These are phyloP conservation scores for Sciurus vulgaris DNA, from an alignment of 2,797 vertebrate species.

Conservation along the genomic window DNA sequence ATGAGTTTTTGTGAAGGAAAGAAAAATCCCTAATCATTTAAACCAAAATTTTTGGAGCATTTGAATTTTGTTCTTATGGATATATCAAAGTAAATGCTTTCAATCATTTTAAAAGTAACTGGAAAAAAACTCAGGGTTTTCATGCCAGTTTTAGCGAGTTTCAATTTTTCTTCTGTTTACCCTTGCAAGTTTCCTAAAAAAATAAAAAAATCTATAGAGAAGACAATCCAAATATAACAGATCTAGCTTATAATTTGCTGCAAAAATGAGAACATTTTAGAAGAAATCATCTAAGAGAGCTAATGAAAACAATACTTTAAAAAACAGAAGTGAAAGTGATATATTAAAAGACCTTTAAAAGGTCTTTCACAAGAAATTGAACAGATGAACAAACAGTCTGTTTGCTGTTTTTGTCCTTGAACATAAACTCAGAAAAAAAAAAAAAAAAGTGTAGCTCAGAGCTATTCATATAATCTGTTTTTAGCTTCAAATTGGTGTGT, in stretches of 20 bases:
- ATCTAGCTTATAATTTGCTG: neutral
- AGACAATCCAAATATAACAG: neutral
- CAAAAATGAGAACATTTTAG: slow-evolving; percentile 14
- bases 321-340: neutral
- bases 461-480: slow-evolving; percentile 27
- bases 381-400: slow-evolving; percentile 70
- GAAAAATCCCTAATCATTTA: neutral
- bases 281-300: slow-evolving; percentile 6
- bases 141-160: neutral
- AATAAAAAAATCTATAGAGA: neutral
- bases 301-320: neutral
- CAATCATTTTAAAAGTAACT: neutral
- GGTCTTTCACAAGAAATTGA: slow-evolving; percentile 70
- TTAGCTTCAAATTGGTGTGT: neutral
- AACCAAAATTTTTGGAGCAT: neutral
- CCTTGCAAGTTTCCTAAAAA: neutral
- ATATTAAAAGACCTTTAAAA: slow-evolving; percentile 64
- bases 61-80: neutral
- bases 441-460: neutral
- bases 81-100: neutral
- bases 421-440: neutral
- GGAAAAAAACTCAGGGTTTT: neutral
- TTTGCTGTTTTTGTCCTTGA: slow-evolving; percentile 73
- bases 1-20: neutral
- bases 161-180: neutral